Conservation (phyloP, 2,113 vertebrate species). For the Dasyurus viverrinus region DNA sequence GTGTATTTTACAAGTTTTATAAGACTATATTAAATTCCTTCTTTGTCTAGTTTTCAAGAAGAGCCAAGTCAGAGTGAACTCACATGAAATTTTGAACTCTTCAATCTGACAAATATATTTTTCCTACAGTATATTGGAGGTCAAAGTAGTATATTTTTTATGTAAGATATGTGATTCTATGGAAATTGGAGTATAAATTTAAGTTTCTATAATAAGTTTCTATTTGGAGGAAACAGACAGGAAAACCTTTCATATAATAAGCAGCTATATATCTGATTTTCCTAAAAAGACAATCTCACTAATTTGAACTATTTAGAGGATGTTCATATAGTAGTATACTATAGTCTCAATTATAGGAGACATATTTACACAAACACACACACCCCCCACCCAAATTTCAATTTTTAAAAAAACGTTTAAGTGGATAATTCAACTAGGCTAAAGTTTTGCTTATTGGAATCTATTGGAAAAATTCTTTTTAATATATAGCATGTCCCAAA, state of each 20-base stretch:
- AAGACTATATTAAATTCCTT: background rate
- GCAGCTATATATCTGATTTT: background rate
- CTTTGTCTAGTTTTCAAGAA: background rate
- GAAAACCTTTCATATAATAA: background rate
- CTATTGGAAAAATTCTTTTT: constrained; percentile 13
- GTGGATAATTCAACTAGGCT: background rate
- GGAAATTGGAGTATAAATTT: background rate
- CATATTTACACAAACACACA: no score
- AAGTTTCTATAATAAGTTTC: background rate
- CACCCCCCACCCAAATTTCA: background rate
- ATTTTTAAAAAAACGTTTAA: background rate
- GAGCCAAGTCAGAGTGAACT: background rate
- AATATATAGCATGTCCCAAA: background rate
- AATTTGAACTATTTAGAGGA: background rate
- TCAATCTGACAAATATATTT: background rate
- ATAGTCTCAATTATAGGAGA: background rate
- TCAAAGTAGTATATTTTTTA: background rate
- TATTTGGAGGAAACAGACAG: background rate
- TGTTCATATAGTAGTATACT: background rate
- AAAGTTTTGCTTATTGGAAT: background rate
- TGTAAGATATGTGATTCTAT: background rate
- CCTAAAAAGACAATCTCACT: background rate
- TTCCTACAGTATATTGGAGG: background rate
- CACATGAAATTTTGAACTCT: background rate
- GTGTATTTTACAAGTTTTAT: background rate